Base-by-base conservation (phyloP, 2,797 vertebrate species). In the Pangasius larnaudii region DNA sequence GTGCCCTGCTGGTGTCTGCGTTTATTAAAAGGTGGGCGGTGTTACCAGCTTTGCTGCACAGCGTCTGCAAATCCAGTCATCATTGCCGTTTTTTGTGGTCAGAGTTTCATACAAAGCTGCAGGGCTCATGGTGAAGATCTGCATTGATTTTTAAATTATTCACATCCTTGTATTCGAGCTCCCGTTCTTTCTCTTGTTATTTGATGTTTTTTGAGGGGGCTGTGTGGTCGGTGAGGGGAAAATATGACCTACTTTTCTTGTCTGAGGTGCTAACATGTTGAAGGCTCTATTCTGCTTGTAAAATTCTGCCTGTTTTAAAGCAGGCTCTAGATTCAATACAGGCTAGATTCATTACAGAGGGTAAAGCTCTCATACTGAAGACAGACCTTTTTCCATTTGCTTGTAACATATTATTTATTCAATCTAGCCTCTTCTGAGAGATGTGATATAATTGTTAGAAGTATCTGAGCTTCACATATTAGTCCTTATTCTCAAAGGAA, bases 91-190 rank as follows among this genome's bases (percentile, higher is more conserved):
- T 67, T 67, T 18, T 61, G 24, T 83, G 85, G 82, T 85, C 63
- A 82, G 30, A 39, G 79, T 87, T 18, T 36, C 22, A 84, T 77
- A 19, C 53, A 79, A 71, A 84, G 75, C 74, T 84, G 59, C 74
- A 75, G 74, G 63, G 75, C 84, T 88, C 74, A 78, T 85, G 88
- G 30, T 67, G 69, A 59, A 53, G 75, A 87, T 89, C 81, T 61
- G 84, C 81, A 84, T 74, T 56, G 81, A 67, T 86, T 90, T 88
- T 89, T 90, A 87, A 90, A 91, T 91, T 85, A 90, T 89, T 88
- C 79, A 90, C 87, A 71, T 87, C n/a, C 33, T 86, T 86, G 65
- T 86, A 79, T 85, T 90, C 51, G 86, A 85, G 74, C 53, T 79
- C 65, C 67, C 19, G 49, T 78, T 59, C 58, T 81, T 87, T 85